Conservation (phyloP, 2,888 invertebrate species). For the Rambutsinella grinnellia region DNA sequence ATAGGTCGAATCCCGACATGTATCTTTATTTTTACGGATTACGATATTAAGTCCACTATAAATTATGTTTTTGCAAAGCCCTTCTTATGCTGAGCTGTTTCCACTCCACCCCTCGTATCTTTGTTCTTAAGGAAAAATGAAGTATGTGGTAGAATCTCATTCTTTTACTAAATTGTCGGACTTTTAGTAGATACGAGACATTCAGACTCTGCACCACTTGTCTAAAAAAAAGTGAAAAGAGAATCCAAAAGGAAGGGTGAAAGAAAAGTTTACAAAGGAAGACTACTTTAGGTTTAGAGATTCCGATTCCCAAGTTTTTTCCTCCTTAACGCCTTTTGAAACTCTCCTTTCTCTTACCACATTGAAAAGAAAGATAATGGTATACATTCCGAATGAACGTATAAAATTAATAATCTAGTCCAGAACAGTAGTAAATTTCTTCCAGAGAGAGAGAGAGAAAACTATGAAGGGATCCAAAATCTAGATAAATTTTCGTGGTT, state of each 20-base stretch:
- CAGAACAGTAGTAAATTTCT: constrained; percentile 4
- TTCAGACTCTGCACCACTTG: not conserved
- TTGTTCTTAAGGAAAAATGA: constrained; percentile 3
- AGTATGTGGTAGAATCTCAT: no score
- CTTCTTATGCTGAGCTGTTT: constrained; percentile 19
- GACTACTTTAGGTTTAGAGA: constrained; percentile 27
- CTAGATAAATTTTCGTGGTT: constrained; percentile 4
- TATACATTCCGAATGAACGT: not conserved
- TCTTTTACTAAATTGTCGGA: no score
- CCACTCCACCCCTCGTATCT: constrained; percentile 30
- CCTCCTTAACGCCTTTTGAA: not conserved
- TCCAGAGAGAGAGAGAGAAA: not conserved
- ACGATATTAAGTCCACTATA: constrained; percentile 43
- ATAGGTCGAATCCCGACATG: not conserved
- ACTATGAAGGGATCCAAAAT: not conserved
- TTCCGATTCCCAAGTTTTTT: not conserved
- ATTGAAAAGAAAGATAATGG: constrained; percentile 6
- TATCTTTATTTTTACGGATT: constrained; percentile 25
- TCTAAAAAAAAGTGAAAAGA: constrained; percentile 5
- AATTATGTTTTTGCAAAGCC: constrained; percentile 45
- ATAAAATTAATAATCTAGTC: constrained; percentile 38
- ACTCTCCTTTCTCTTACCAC: constrained; percentile 10
- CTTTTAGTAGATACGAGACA: constrained; percentile 6
- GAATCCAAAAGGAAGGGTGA: constrained; percentile 16
- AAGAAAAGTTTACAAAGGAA: constrained; percentile 7